These are phyloP conservation scores for Eueremaeus valkanovi DNA, from an alignment of 2,888 invertebrate species.

Conservation along the genomic window DNA sequence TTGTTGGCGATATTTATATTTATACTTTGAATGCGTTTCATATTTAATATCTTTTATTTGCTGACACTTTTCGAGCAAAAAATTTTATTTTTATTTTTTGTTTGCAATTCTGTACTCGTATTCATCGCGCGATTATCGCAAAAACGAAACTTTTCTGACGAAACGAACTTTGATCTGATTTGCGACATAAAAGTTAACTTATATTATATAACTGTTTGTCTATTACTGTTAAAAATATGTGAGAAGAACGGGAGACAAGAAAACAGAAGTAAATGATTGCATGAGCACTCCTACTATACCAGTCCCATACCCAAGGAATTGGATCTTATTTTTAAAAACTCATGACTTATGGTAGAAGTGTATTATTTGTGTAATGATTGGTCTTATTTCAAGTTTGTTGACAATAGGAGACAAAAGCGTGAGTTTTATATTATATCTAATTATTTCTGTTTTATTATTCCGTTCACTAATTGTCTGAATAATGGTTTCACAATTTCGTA, in stretches of 20 bases:
- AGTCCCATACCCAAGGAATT: background rate
- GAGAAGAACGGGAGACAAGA: too few relatives aligned
- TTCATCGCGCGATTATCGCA: background rate
- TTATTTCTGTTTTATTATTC: too few relatives aligned
- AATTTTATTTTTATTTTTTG: background rate
- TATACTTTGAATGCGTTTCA: too few relatives aligned
- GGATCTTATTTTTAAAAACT: conserved; percentile 23
- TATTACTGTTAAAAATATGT: background rate
- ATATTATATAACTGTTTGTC: background rate
- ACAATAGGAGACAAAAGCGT: background rate
- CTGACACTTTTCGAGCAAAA: too few relatives aligned
- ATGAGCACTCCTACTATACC: background rate
- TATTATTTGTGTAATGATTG: background rate
- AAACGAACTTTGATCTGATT: conserved; percentile 12
- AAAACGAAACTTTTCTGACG: background rate
- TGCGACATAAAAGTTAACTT: background rate
- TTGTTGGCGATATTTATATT: too few relatives aligned
- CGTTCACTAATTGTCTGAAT: too few relatives aligned
- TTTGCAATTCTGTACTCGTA: background rate
- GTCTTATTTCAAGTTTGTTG: background rate
- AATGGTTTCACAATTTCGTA: too few relatives aligned
- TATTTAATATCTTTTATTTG: too few relatives aligned
- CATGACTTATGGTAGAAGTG: conserved; percentile 11
- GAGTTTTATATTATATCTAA: too few relatives aligned
- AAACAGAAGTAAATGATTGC: background rate